Percentiles rank a stretch among this genome's conserved stretches.
phyloP scores from a whole-genome alignment of 1,140 invertebrate species.

The Lucilia cuprina region DNA sequence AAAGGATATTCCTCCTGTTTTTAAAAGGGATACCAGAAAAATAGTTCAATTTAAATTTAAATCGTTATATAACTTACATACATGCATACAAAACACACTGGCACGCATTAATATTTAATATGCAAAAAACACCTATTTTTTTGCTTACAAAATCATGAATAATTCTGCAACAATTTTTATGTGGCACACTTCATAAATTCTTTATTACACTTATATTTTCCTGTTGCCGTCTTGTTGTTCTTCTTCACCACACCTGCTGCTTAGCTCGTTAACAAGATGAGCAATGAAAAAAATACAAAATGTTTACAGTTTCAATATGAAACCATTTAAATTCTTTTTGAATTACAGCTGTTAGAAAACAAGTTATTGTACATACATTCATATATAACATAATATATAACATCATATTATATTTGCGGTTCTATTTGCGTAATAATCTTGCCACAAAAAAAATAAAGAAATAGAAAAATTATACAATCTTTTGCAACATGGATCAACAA shows the following conservation, averaged over 20 bases:
- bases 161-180: neutral
- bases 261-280: neutral
- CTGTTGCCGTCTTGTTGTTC: no score
- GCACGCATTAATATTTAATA: neutral
- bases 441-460: neutral
- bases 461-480: neutral
- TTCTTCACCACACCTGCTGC: neutral
- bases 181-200: neutral
- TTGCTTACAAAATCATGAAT: neutral
- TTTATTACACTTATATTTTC: neutral
- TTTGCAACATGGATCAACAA: neutral
- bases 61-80: neutral
- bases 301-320: neutral
- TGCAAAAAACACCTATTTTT: neutral
- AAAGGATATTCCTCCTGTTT: no score
- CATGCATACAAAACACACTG: no score
- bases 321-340: neutral
- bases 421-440: neutral
- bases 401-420: neutral
- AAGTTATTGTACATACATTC: no score
- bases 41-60: no score
- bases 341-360: neutral
- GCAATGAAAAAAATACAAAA: neutral
- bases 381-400: no score
- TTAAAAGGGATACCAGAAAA: no score